Base-by-base conservation (phyloP, 2,113 vertebrate genomes). In the Oceanites oceanicus region DNA sequence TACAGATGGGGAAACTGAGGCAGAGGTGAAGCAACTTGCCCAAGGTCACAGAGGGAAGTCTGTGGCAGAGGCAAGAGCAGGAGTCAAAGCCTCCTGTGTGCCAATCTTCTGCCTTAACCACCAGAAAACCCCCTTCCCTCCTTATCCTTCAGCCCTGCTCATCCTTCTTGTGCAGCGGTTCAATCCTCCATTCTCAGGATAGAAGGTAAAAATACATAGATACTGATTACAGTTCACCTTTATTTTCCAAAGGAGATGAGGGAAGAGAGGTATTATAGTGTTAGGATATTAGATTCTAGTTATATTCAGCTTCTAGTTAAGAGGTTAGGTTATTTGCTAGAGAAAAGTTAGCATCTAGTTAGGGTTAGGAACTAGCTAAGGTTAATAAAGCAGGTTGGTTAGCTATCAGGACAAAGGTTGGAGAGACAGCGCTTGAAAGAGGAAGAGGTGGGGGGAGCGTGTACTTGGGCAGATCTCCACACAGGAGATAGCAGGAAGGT, bases 311-410 rank as follows among this genome's bases (percentile, higher is more conserved):
- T 94, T 94, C 87, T 87, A 95, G 94, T 98, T 97, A 91, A 9
- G 75, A 97, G 97, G 97, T 98, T 98, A 98, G 97, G 91, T 79
- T 56, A 94, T 72, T 85, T 91, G 96, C 97, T 82, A 95, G 92
- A 96, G 93, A 93, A 61, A 71, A 97, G 97, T 98, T 98, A 98
- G 98, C 98, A 62, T 97, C 95, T 97, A 97, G 97, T 98, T 98
- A 95, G 97, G 97, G 86, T 97, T 97, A 97, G 53, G 78, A 87
- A 95, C 94, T 95, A 97, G 95, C 96, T 98, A 91, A 92, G 97
- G 97, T 98, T 98, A 98, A 98, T 98, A 97, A 98, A 99, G 98
- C 98, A 97, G 98, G 97, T 93, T 97, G 97, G 77, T 98, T 97
- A 98, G 97, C 94, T 93, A 80, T 84, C 84, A 72, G 96, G 96